Conservation (phyloP, 2,797 vertebrate genomes). For the Enteromius afrohamiltoni region DNA sequence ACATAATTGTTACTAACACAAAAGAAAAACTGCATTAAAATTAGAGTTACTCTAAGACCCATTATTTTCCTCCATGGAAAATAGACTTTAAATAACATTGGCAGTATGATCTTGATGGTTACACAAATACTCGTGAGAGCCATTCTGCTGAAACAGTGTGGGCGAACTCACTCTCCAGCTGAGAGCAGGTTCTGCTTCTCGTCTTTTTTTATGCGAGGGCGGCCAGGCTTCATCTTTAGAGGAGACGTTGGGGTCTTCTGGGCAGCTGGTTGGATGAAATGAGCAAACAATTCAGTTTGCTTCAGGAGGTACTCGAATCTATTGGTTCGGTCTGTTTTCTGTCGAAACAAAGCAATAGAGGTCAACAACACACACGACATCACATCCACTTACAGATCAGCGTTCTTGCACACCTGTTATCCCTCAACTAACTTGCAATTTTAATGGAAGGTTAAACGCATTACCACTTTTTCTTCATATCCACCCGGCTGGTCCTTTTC, state of each 20-base stretch:
- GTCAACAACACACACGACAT: neutral
- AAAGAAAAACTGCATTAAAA: neutral
- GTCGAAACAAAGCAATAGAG: neutral
- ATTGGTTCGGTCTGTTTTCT: conserved; percentile 97
- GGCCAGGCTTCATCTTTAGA: conserved; percentile 98
- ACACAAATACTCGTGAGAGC: neutral
- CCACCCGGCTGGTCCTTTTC: conserved; percentile 79
- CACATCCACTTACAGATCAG: neutral
- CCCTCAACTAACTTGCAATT: neutral
- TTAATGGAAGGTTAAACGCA: neutral
- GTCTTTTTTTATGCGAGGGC: conserved; percentile 95
- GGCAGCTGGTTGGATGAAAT: conserved; percentile 98
- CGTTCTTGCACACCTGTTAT: neutral
- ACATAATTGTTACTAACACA: neutral
- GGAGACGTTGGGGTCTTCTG: conserved; percentile 99
- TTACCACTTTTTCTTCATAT: conserved; percentile 98
- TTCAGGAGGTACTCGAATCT: conserved; percentile 98
- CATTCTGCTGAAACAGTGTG: neutral
- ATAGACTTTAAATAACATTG: neutral
- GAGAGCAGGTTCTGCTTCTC: conserved; percentile 97
- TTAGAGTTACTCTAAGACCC: neutral
- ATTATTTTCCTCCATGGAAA: neutral
- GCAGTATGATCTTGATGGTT: neutral
- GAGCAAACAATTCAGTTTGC: conserved; percentile 98
- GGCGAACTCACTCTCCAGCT: conserved; percentile 91